Evolutionary conservation across 2,797 vertebrate genomes (phyloP).

Genomic region (Sebastes dallii): DNA sequence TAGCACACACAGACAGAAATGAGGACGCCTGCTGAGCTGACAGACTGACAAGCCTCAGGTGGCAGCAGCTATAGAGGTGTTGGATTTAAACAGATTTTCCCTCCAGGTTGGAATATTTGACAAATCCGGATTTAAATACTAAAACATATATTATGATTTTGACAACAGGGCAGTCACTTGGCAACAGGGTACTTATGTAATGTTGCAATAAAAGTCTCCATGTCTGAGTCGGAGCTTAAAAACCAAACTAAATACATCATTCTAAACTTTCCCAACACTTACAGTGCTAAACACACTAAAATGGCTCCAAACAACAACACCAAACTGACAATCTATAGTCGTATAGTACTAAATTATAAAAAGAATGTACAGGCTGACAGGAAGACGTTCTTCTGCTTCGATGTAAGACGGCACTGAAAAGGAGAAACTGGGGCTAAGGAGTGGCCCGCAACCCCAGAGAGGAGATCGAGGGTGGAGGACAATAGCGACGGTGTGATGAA

Average conservation of each 20-base stretch:
- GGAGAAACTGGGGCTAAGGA: slow-evolving; percentile 51
- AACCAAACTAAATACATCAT: background rate
- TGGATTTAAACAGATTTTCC: slow-evolving; percentile 4
- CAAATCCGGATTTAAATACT: slow-evolving; percentile 15
- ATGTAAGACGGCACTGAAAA: slow-evolving; percentile 1
- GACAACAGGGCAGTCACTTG: background rate
- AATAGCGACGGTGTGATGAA: slow-evolving; percentile 12
- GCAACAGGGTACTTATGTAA: background rate
- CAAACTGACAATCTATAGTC: background rate
- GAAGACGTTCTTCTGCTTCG: background rate
- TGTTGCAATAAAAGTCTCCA: background rate
- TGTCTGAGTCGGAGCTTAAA: background rate
- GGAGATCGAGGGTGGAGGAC: slow-evolving; percentile 1
- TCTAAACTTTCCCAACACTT: background rate
- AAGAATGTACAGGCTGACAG: background rate
- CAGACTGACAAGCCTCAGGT: background rate
- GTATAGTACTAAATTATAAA: background rate
- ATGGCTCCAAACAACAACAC: background rate
- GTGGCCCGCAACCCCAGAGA: slow-evolving; percentile 25
- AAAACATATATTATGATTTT: background rate
- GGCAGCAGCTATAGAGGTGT: background rate
- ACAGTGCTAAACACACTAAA: background rate
- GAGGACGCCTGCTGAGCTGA: background rate
- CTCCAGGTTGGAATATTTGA: background rate
- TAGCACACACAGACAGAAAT: slow-evolving; percentile 1